phyloP scores from a whole-genome alignment of 2,797 vertebrate genomes.

The Rhinella marina region DNA sequence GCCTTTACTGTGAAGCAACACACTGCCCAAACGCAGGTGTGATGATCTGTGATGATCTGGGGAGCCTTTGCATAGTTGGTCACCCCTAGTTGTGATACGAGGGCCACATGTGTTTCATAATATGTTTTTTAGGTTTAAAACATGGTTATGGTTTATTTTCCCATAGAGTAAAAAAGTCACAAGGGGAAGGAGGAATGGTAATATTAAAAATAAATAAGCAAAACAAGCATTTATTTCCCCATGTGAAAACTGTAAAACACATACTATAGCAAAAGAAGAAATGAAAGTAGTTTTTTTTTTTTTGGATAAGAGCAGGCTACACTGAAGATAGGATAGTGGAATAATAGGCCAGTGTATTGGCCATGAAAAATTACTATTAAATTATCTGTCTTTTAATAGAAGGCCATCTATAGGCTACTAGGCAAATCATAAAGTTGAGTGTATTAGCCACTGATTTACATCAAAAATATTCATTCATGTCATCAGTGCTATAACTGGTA shows the following conservation, averaged over 20 bases:
- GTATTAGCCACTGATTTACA: not conserved
- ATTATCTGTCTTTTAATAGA: not conserved
- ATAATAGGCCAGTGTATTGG: not conserved
- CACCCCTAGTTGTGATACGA: too few relatives aligned
- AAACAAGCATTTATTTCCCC: slow-evolving; percentile 7
- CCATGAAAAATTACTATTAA: not conserved
- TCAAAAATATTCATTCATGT: not conserved
- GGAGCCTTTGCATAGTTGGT: too few relatives aligned
- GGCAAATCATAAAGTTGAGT: not conserved
- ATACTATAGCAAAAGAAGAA: not conserved
- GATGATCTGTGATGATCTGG: too few relatives aligned
- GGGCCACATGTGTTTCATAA: too few relatives aligned
- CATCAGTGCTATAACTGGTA: not conserved
- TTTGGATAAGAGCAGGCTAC: slow-evolving; percentile 8
- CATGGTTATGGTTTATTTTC: not conserved
- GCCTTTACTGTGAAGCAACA: too few relatives aligned
- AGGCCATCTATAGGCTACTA: not conserved
- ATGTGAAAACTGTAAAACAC: slow-evolving; percentile 14
- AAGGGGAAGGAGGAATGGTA: not conserved
- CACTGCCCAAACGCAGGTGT: too few relatives aligned
- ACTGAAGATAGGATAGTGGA: not conserved
- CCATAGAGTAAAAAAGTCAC: slow-evolving; percentile 11
- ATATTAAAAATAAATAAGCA: slow-evolving; percentile 19
- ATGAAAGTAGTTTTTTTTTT: not conserved
- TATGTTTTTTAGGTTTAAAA: not conserved